Percentiles rank a stretch among this genome's conserved stretches.
Evolutionary conservation across 2,888 invertebrate genomes (phyloP).

Genomic region (Andrena hattorfiana): DNA sequence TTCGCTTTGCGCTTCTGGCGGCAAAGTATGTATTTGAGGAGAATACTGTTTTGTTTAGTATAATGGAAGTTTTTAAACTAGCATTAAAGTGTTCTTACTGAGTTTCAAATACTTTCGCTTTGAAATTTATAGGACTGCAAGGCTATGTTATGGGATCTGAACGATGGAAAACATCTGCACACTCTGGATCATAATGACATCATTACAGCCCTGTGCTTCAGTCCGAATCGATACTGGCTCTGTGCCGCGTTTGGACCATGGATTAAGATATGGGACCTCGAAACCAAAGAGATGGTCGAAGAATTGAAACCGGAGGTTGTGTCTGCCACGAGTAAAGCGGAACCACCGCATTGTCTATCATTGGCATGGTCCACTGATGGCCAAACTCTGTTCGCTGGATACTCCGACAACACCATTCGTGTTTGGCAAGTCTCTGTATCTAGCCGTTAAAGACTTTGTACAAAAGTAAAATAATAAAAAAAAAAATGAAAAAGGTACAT

Average conservation of each 20-base stretch:
- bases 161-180: constrained; percentile 99
- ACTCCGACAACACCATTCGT: constrained; percentile 98
- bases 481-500: constrained; percentile 28
- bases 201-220: constrained; percentile 99
- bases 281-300: constrained; percentile 99
- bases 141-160: constrained; percentile 99
- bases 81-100: too few species aligned
- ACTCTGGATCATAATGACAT: constrained; percentile 99
- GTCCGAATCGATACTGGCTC: constrained; percentile 99
- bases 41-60: neutral
- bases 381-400: constrained; percentile 99
- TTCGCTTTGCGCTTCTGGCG: constrained; percentile 99
- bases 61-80: neutral
- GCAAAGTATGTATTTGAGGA: constrained; percentile 88
- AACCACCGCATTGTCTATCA: constrained; percentile 98
- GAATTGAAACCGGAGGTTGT: constrained; percentile 99
- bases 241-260: constrained; percentile 99
- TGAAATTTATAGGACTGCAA: constrained; percentile 92
- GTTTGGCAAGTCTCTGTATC: constrained; percentile 99
- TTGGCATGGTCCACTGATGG: constrained; percentile 99
- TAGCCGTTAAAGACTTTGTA: constrained; percentile 88
- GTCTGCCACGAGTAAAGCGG: constrained; percentile 91
- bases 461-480: constrained; percentile 71
- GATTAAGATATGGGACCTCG: constrained; percentile 99
- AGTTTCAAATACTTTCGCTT: neutral